These are phyloP conservation scores for Sus cebifrons DNA, from an alignment of 2,797 vertebrate genomes.

Conservation along the genomic window DNA sequence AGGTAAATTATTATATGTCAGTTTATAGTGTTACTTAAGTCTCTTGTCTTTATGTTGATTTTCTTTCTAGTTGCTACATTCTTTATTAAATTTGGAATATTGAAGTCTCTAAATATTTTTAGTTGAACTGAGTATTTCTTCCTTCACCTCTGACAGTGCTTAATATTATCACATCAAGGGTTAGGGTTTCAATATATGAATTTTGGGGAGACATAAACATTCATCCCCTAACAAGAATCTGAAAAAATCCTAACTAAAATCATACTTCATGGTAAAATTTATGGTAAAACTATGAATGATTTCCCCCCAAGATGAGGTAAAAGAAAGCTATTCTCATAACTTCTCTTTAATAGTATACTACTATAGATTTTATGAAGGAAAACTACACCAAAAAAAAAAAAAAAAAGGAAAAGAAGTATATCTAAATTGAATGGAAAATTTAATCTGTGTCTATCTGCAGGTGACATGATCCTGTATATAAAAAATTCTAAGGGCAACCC, in stretches of 20 bases:
- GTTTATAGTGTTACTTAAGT: neutral
- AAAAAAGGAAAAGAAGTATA: neutral
- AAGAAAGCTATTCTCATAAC: neutral
- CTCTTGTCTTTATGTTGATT: neutral
- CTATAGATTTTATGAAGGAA: neutral
- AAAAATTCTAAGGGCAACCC: neutral
- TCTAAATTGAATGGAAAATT: neutral
- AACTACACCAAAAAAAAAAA: neutral
- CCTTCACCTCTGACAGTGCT: neutral
- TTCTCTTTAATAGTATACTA: neutral
- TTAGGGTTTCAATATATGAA: neutral
- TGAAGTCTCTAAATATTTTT: slow-evolving; percentile 17
- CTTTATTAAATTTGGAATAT: neutral
- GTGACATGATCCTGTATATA: neutral
- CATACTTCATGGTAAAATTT: neutral
- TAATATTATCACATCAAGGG: neutral
- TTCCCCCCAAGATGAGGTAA: neutral
- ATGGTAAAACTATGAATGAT: neutral
- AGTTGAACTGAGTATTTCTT: neutral
- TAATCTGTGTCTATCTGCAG: neutral
- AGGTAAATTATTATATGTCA: neutral
- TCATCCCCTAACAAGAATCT: neutral
- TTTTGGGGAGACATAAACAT: neutral
- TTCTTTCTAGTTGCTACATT: neutral
- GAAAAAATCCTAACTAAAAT: neutral